phyloP scores from a whole-genome alignment of 1,140 invertebrate species.

The Drepana arcuata region DNA sequence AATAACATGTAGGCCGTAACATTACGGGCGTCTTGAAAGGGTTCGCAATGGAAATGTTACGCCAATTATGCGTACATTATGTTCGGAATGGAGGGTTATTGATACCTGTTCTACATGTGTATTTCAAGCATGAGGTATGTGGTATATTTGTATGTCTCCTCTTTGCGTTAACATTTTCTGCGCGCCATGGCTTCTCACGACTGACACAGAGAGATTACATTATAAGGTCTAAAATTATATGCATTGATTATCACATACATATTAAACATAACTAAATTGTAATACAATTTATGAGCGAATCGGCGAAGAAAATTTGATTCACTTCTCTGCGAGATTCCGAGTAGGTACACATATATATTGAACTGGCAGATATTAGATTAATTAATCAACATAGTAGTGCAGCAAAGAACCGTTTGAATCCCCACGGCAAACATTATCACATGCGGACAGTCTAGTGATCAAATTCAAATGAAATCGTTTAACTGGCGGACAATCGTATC shows the following conservation, averaged over 20 bases:
- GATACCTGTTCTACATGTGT: slow-evolving; percentile 29
- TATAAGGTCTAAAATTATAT: no score
- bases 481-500: slow-evolving; percentile 56
- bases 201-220: no score
- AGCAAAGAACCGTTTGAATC: slow-evolving; percentile 5
- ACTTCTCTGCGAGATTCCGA: no score
- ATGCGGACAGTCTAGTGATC: slow-evolving; percentile 52
- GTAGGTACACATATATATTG: no score
- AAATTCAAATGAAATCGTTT: slow-evolving; percentile 64
- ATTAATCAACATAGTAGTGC: slow-evolving; percentile 8
- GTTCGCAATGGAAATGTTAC: slow-evolving; percentile 65
- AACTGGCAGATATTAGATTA: no score
- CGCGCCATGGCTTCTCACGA: no score
- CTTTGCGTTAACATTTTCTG: no score
- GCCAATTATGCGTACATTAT: slow-evolving; percentile 70
- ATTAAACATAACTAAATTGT: no score
- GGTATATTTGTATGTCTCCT: no score
- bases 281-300: no score
- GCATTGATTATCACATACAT: no score
- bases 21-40: slow-evolving; percentile 65
- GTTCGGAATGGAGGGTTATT: slow-evolving; percentile 61
- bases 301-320: no score
- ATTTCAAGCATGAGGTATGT: slow-evolving; percentile 16
- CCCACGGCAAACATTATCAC: slow-evolving; percentile 48
- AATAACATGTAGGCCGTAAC: slow-evolving; percentile 68